Evolutionary conservation across 2,113 vertebrate species (phyloP).

Genomic region (Mus pahari): DNA sequence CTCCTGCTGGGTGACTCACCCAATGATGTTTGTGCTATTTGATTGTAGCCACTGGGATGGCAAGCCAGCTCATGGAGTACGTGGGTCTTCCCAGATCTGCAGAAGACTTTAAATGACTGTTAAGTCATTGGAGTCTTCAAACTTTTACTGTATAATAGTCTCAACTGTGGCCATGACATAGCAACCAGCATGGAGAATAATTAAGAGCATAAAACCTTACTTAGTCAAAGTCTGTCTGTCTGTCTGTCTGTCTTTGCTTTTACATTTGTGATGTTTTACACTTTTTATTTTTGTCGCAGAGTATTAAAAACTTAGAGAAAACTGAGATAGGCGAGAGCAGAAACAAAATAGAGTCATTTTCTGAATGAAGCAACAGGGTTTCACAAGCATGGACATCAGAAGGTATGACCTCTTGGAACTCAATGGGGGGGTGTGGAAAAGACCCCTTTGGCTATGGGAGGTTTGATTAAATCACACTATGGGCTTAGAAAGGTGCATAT

Average conservation of each 20-base stretch:
- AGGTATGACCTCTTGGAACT: neutral
- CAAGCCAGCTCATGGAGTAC: neutral
- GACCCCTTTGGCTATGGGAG: neutral
- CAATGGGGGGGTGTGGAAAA: neutral
- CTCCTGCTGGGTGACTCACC: neutral
- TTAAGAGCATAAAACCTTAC: neutral
- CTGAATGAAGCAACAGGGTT: constrained; percentile 25
- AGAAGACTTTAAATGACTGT: neutral
- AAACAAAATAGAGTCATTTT: neutral
- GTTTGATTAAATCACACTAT: neutral
- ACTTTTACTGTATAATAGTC: neutral
- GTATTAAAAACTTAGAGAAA: neutral
- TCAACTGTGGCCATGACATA: neutral
- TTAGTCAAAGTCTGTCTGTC: neutral
- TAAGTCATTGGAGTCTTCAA: neutral
- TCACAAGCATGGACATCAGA: neutral
- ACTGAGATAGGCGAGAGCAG: neutral
- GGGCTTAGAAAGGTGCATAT: neutral
- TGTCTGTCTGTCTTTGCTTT: neutral
- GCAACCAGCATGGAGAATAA: neutral
- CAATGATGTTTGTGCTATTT: neutral
- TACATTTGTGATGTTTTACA: neutral
- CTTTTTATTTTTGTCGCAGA: neutral
- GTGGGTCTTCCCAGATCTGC: neutral
- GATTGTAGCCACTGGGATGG: neutral